Evolutionary conservation across 1,140 invertebrate species (phyloP).

Genomic region (Polypedilum vanderplanki): DNA sequence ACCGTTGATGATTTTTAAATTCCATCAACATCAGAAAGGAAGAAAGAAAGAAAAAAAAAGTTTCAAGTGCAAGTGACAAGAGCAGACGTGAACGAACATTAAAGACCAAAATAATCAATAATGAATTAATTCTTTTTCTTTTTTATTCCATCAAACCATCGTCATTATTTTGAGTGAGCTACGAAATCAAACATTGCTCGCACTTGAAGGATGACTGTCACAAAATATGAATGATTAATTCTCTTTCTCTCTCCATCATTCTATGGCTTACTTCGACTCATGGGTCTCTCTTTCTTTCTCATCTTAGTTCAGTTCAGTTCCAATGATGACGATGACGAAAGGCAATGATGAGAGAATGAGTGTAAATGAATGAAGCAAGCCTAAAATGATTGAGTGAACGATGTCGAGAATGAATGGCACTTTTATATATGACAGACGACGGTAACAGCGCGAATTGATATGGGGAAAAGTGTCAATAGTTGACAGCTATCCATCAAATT

Average conservation of each 20-base stretch:
- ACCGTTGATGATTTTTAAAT: neutral
- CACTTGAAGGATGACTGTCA: conserved; percentile 24
- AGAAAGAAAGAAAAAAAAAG: neutral
- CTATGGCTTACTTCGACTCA: neutral
- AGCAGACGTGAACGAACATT: neutral
- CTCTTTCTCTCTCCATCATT: neutral
- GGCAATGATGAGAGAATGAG: neutral
- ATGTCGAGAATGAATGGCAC: neutral
- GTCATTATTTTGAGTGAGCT: neutral
- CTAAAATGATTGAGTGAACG: neutral
- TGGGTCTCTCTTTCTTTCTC: neutral
- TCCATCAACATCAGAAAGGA: neutral
- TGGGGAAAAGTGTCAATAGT: conserved; percentile 4
- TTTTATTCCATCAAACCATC: neutral
- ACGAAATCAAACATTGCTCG: neutral
- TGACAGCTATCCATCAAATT: conserved; percentile 24
- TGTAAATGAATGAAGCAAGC: neutral
- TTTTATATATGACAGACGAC: conserved; percentile 11
- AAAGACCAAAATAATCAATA: conserved; percentile 20
- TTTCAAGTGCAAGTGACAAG: neutral
- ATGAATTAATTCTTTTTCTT: neutral
- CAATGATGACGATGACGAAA: neutral
- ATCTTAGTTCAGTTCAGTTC: neutral
- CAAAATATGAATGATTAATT: conserved; percentile 28
- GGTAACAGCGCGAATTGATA: neutral